phyloP scores from a whole-genome alignment of 2,113 vertebrate species.

The Bostrychus sinensis region DNA sequence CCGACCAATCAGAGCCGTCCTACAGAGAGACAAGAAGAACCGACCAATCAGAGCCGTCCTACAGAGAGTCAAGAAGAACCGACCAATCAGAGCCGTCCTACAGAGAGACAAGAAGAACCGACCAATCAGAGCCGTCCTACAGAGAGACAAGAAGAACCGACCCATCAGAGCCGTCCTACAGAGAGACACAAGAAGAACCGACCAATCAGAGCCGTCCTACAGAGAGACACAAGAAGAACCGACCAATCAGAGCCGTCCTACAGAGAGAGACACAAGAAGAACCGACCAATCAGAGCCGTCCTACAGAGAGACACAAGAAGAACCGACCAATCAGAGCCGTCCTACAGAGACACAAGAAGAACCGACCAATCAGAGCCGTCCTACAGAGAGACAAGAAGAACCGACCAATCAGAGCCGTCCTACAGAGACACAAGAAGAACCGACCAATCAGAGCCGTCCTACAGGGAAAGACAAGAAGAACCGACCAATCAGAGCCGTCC shows the following conservation, averaged over 20 bases:
- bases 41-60: no score
- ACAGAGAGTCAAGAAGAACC: neutral
- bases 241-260: no score
- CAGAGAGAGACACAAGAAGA: neutral
- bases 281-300: neutral
- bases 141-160: neutral
- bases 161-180: no score
- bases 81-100: neutral
- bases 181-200: neutral
- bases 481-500: no score
- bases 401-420: neutral
- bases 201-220: neutral
- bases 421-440: no score
- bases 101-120: no score
- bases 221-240: neutral
- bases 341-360: neutral
- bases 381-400: neutral
- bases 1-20: conserved; percentile 1
- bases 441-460: conserved; percentile 2
- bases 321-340: conserved; percentile 2
- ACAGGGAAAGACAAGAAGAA: neutral
- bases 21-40: neutral
- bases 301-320: no score
- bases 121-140: conserved; percentile 2
- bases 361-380: no score